Base-by-base conservation (phyloP, 2,113 vertebrate genomes). In the Maccullochella peelii region DNA sequence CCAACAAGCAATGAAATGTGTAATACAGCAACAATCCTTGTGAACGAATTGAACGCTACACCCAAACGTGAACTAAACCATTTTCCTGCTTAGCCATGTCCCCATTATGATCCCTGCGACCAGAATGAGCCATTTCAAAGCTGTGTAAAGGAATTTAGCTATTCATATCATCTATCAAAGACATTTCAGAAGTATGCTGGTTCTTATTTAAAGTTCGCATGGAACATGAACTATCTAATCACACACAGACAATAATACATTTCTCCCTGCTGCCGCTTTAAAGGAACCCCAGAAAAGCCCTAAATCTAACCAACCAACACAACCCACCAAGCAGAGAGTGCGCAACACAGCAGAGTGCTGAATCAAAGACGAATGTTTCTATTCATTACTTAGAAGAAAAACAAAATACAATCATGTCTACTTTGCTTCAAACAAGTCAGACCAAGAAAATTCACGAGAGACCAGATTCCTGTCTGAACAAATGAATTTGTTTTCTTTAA, bases 151-250 rank as follows among this genome's bases (percentile, higher is more conserved):
- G 71, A 83, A 90, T 92, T 79, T 73, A 88, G 80, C 86, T 77
- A 52, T 92, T 88, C 83, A 84, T 93, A 94, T 93, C 85, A 66
- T 94, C 86, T 94, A 93, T 94, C 94, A 94, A 94, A 93, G 89
- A 71, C 49, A 72, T 92, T 52, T 95, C 82, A 93, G 91, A 93
- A 86, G 83, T 90, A 89, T 89, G 84, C 88, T 92, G 89, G 83
- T 84, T 91, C 80, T 74, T 85, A 83, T 91, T 91, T 92, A 89
- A 89, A 81, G 85, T 86, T 92, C 87, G 89, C 85, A 93, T 94
- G 85, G 68, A 91, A 87, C 79, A 87, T 75, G 77, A 91, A 79
- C 74, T 49, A 88, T 58, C 84, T 92, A 94, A 94, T 94, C 89
- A 90, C 86, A 93, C 71, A 73, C 95, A 94, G 94, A 82, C 86